A percentile compares a stretch with the other conserved stretches of the same genome.
Conservation (phyloP, 2,888 invertebrate genomes). For the Toxonevra muliebris region DNA sequence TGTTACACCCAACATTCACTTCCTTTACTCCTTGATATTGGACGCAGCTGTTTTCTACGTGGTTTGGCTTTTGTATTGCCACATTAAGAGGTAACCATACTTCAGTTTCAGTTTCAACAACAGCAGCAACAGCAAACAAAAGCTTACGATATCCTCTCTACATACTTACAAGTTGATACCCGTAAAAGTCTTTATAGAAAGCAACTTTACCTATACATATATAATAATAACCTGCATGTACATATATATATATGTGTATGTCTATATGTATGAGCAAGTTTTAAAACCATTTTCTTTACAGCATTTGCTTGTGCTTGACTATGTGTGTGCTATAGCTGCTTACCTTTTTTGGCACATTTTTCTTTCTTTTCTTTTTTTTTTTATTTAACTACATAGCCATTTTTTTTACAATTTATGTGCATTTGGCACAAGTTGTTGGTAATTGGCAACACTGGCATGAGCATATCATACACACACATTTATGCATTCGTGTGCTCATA, state of each 20-base stretch:
- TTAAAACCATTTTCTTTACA: no score
- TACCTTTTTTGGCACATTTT: background rate
- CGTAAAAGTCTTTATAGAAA: no score
- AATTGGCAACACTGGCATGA: slow-evolving; percentile 54
- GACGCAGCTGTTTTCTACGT: slow-evolving; percentile 58
- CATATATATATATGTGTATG: no score
- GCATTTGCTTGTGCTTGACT: background rate
- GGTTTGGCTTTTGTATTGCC: slow-evolving; percentile 43
- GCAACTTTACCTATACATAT: no score
- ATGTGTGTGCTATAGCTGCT: slow-evolving; percentile 1
- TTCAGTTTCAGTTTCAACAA: no score
- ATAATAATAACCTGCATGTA: background rate
- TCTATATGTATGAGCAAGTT: no score
- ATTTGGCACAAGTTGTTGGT: slow-evolving; percentile 53
- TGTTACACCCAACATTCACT: no score
- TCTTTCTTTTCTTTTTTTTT: background rate
- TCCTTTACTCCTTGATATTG: slow-evolving; percentile 25
- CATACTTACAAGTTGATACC: no score
- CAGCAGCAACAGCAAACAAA: no score
- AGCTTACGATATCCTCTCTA: no score
- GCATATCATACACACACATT: background rate
- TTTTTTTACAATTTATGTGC: slow-evolving; percentile 56
- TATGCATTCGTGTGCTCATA: slow-evolving; percentile 12
- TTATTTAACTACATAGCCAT: no score
- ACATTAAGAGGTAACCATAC: slow-evolving; percentile 36